A percentile compares a stretch with the other conserved stretches of the same genome.
Conservation (phyloP, 2,888 invertebrate genomes). For the Perithous albicinctus region DNA sequence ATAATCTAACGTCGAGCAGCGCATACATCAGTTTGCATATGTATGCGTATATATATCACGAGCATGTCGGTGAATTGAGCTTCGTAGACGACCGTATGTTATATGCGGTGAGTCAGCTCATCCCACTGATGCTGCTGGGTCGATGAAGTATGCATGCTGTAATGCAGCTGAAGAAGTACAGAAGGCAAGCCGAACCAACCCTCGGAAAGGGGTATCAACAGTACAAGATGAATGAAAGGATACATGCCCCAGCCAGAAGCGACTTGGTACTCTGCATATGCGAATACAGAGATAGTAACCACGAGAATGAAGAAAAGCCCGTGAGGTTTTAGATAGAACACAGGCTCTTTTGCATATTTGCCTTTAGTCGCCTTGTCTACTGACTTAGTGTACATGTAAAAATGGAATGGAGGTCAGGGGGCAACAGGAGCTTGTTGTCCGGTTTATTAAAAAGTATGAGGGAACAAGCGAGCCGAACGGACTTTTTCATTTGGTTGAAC, state of each 20-base stretch:
- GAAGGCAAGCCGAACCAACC: conserved; percentile 28
- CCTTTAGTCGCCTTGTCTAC: conserved; percentile 14
- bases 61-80: conserved; percentile 25
- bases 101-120: conserved; percentile 30
- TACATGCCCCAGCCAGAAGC: conserved; percentile 44
- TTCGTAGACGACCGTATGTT: conserved; percentile 29
- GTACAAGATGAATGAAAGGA: conserved; percentile 49
- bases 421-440: neutral
- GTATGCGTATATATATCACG: conserved; percentile 60
- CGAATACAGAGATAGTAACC: conserved; percentile 3
- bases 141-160: conserved; percentile 47
- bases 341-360: conserved; percentile 39
- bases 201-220: conserved; percentile 39
- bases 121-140: conserved; percentile 6
- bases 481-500: conserved; percentile 19
- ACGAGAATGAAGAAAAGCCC: conserved; percentile 25
- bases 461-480: conserved; percentile 3
- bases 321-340: conserved; percentile 32
- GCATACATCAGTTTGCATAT: conserved; percentile 65
- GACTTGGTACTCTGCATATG: conserved; percentile 9
- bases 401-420: conserved; percentile 47
- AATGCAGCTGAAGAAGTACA: conserved; percentile 39
- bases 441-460: conserved; percentile 42
- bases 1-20: conserved; percentile 52
- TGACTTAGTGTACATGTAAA: conserved; percentile 9